Evolutionary conservation across 2,113 vertebrate species (phyloP).

Genomic region (Emydocephalus ijimae): DNA sequence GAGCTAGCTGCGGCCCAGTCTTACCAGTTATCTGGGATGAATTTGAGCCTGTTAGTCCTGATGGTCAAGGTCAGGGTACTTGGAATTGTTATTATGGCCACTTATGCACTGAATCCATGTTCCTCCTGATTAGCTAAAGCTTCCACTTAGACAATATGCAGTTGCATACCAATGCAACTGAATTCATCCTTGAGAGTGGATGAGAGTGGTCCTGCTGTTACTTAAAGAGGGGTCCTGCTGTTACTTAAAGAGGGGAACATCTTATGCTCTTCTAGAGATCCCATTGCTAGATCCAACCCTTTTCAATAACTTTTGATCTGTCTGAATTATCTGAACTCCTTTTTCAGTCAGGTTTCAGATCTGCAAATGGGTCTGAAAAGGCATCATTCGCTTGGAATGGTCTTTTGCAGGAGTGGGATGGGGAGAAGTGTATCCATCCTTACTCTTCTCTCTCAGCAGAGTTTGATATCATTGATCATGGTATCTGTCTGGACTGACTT

Average conservation of each 20-base stretch:
- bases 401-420: not conserved
- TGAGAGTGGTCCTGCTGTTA: not conserved
- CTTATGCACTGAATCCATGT: not conserved
- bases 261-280: not conserved
- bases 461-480: not conserved
- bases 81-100: not conserved
- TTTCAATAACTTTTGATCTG: not conserved
- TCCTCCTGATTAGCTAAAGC: not conserved
- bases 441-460: not conserved
- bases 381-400: not conserved
- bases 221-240: not conserved
- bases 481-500: not conserved
- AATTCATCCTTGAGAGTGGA: not conserved
- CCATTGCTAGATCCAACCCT: not conserved
- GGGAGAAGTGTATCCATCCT: not conserved
- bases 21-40: not conserved
- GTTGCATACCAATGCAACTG: not conserved
- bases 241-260: not conserved
- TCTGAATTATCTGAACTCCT: not conserved
- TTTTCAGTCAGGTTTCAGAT: not conserved
- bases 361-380: not conserved
- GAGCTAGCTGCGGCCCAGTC: not conserved
- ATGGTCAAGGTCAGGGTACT: not conserved
- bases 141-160: not conserved
- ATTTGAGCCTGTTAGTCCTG: not conserved